Evolutionary conservation across 2,113 vertebrate species (phyloP).

Genomic region (Elephantulus edwardii): DNA sequence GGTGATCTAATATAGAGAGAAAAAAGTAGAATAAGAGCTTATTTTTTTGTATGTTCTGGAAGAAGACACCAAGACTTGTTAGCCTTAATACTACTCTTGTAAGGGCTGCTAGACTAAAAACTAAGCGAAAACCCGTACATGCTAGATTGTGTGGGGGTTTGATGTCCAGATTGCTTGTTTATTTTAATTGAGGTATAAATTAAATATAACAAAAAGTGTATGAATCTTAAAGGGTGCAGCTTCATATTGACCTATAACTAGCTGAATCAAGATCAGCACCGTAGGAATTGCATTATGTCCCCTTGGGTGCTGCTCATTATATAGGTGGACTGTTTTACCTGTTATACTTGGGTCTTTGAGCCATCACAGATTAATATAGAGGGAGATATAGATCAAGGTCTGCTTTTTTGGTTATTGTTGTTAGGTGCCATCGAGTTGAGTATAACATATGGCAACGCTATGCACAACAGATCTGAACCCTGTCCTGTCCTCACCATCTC

Average conservation of each 20-base stretch:
- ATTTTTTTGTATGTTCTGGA: slow-evolving; percentile 35
- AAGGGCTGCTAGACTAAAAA: not conserved
- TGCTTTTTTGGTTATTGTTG: too few relatives aligned
- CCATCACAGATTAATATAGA: not conserved
- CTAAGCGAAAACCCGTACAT: too few relatives aligned
- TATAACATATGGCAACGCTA: too few relatives aligned
- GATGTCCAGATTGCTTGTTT: not conserved
- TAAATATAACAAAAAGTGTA: slow-evolving; percentile 6
- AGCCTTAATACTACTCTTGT: slow-evolving; percentile 2
- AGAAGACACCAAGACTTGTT: slow-evolving; percentile 26
- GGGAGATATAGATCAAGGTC: not conserved
- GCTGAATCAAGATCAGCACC: not conserved
- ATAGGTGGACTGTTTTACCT: not conserved
- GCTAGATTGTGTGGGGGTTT: slow-evolving; percentile 15
- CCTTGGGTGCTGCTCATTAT: not conserved
- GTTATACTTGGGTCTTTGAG: not conserved
- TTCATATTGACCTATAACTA: not conserved
- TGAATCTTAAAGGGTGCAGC: not conserved
- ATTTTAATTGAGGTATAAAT: slow-evolving; percentile 26
- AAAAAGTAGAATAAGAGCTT: slow-evolving; percentile 35
- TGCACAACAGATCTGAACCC: too few relatives aligned
- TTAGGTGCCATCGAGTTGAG: too few relatives aligned
- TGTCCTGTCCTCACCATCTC: too few relatives aligned
- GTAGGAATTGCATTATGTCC: not conserved
- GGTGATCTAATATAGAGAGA: slow-evolving; percentile 46